Percentiles rank a stretch among this genome's conserved stretches.
Evolutionary conservation across 2,113 vertebrate species (phyloP).

Genomic region (Chlamydotis undulata): DNA sequence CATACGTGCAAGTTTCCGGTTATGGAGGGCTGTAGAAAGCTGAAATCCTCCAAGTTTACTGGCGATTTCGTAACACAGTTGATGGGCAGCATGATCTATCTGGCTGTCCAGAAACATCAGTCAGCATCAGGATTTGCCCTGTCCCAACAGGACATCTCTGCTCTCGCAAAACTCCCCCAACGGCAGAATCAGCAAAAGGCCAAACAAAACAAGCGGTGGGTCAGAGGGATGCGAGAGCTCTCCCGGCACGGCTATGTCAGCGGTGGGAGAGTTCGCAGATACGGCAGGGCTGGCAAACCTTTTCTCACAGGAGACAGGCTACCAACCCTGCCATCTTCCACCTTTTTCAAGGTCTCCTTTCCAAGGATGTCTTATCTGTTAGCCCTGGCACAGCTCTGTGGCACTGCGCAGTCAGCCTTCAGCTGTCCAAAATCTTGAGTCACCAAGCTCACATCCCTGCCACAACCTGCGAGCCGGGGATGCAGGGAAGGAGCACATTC

Average conservation of each 20-base stretch:
- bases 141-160: not conserved
- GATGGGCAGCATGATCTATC: not conserved
- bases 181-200: not conserved
- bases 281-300: not conserved
- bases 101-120: not conserved
- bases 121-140: not conserved
- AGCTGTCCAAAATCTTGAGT: not conserved
- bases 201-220: not conserved
- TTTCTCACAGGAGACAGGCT: not conserved
- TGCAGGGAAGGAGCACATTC: not conserved
- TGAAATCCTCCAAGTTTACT: rapidly evolving
- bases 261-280: not conserved
- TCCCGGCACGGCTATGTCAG: not conserved
- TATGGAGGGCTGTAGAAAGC: not conserved
- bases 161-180: not conserved
- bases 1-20: rapidly evolving
- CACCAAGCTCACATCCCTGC: not conserved
- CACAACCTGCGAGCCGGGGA: not conserved
- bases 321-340: not conserved
- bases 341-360: not conserved
- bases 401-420: not conserved
- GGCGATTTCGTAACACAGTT: not conserved
- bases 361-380: not conserved
- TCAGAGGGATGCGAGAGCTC: not conserved
- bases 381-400: not conserved